Conservation (phyloP, 2,888 invertebrate species). For the Dinocampus coccinellae region DNA sequence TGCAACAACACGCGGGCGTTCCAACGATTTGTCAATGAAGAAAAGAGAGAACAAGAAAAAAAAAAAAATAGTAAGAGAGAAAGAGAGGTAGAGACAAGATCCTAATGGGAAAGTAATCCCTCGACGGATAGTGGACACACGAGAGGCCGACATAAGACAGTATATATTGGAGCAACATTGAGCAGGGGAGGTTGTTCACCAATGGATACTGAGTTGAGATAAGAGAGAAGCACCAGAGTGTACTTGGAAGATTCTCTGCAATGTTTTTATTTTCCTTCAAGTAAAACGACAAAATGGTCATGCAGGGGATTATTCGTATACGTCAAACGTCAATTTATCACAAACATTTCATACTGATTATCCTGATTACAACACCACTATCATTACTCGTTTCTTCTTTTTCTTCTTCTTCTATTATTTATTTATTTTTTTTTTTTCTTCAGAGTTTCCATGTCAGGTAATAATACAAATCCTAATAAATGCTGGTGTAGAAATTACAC, state of each 20-base stretch:
- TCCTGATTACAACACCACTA: constrained; percentile 5
- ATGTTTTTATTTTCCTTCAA: neutral
- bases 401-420: neutral
- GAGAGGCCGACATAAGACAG: constrained; percentile 32
- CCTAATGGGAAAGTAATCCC: constrained; percentile 67
- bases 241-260: neutral
- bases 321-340: neutral
- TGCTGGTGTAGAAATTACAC: too few relatives aligned
- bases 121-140: constrained; percentile 44
- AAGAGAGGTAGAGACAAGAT: constrained; percentile 49
- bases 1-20: constrained; percentile 31
- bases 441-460: too few relatives aligned
- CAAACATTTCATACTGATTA: neutral
- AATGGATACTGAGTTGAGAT: constrained; percentile 51
- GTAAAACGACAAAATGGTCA: neutral
- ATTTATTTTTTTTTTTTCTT: too few relatives aligned
- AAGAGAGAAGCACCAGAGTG: constrained; percentile 37
- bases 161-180: neutral
- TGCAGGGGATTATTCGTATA: neutral
- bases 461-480: neutral
- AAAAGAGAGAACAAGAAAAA: neutral
- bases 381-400: neutral
- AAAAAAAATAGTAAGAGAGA: neutral
- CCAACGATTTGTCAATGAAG: constrained; percentile 57
- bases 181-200: constrained; percentile 35